Evolutionary conservation across 2,797 vertebrate species (phyloP).

Genomic region (Myripristis jacobus): DNA sequence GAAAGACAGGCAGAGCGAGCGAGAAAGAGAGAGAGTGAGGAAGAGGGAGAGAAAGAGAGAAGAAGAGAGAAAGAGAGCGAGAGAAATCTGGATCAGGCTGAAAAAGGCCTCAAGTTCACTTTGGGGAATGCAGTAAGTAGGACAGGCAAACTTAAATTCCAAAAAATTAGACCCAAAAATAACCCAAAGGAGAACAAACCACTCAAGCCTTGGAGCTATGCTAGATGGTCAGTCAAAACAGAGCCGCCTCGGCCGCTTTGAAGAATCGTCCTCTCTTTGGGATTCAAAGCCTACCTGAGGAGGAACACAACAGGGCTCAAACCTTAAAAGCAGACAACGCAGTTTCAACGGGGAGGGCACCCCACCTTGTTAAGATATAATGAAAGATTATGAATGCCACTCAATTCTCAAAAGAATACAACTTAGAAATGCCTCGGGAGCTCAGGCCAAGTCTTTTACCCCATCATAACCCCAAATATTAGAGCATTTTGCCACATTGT

Average conservation of each 20-base stretch:
- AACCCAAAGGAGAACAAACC: constrained; percentile 68
- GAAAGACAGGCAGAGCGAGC: constrained; percentile 29
- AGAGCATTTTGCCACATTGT: no score
- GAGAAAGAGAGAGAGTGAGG: background rate
- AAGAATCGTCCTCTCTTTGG: constrained; percentile 28
- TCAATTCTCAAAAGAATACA: no score
- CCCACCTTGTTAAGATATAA: no score
- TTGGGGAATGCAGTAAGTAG: constrained; percentile 80
- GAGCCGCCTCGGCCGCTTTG: constrained; percentile 36
- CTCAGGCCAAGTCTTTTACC: no score
- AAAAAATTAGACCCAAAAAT: constrained; percentile 72
- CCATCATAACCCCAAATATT: no score
- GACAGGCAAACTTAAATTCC: constrained; percentile 76
- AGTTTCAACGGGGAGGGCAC: no score
- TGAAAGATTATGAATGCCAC: no score
- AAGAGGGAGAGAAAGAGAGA: background rate
- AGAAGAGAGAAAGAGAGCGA: constrained; percentile 19
- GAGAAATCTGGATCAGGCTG: constrained; percentile 79
- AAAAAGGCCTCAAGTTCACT: constrained; percentile 78
- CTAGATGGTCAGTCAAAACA: constrained; percentile 58
- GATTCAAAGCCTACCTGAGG: constrained; percentile 60
- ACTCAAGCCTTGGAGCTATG: constrained; percentile 54
- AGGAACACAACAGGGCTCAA: constrained; percentile 26
- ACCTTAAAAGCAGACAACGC: no score
- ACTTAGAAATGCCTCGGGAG: no score